Base-by-base conservation (phyloP, 2,888 invertebrate genomes). In the Bhutanitis thaidina region DNA sequence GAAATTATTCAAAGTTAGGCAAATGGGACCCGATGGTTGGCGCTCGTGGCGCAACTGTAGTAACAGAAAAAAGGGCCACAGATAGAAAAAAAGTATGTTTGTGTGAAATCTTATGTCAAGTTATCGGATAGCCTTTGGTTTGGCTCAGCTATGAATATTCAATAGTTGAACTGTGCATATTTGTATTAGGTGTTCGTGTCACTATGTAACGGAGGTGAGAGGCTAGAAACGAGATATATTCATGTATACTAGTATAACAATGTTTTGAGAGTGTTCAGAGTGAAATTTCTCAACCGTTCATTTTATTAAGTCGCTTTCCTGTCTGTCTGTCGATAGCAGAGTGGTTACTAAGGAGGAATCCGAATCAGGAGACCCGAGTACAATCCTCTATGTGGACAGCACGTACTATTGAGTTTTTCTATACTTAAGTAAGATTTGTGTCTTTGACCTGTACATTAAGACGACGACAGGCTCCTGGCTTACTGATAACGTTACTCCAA, bases 101-200 rank as follows among this genome's bases (percentile, higher is more conserved):
- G 87, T 82, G 86, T 87, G 86, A 88, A 86, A 87, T 81, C 80
- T 80, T 75, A 77, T 79, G 82, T 77, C 81, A 83, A 81, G 80
- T 82, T 84, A 80, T 77, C 74, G 74, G 79, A 80, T 79, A 67
- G 71, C 73, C 64, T 68, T 63, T 68, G 68, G 69, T 74, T 63
- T 30, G 56, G 55, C 40, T 47, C 55, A 9, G 56, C 61, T 67
- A 77, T 88, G 86, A 87, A 87, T 87, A 88, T 87, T 84, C 82
- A 87, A 74, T 64, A 61, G 62, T 55, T 56, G 54, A 62, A 69
- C 10, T 32, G 43, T 43, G n/a, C 16, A 25, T 43, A 13, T 73
- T 65, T 69, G 75, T 43, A 8, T 29, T 34, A 12, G 7, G 71
- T 51, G 62, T 50, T 62, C 59, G 64, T 62, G 59, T 60, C 54